Conservation (phyloP, 2,888 invertebrate species). For the Phortica okadai region DNA sequence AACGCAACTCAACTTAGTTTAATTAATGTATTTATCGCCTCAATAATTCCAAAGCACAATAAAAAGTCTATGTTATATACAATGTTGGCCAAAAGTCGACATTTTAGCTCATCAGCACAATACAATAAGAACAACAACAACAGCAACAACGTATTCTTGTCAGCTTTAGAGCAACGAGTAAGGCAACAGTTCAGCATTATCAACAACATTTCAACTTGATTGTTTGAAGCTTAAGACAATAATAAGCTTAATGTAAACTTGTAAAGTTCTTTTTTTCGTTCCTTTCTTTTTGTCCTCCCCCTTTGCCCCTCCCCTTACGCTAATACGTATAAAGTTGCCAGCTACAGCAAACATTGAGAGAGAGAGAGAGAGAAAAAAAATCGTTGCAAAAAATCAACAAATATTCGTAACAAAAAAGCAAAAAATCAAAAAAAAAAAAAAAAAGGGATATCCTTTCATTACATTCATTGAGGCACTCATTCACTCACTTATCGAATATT, state of each 20-base stretch:
- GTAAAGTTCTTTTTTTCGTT: background rate
- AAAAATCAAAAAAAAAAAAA: too few species aligned
- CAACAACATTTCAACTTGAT: background rate
- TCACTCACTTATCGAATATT: too few species aligned
- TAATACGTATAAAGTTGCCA: background rate
- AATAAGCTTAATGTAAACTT: conserved; percentile 46
- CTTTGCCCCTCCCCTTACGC: too few species aligned
- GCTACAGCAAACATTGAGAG: background rate
- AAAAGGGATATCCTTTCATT: too few species aligned
- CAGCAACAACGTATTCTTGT: too few species aligned
- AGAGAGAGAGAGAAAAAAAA: background rate
- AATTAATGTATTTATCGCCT: conserved; percentile 70
- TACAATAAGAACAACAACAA: too few species aligned
- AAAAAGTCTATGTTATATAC: conserved; percentile 41
- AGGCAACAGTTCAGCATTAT: background rate
- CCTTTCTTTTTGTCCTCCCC: too few species aligned
- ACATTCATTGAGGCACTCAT: too few species aligned
- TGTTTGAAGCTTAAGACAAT: conserved; percentile 49
- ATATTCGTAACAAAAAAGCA: too few species aligned
- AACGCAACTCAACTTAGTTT: conserved; percentile 59
- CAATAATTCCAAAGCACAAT: conserved; percentile 60
- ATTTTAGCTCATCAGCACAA: background rate
- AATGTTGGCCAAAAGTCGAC: conserved; percentile 26
- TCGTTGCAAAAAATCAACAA: background rate
- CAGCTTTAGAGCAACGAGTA: too few species aligned